A percentile compares a stretch with the other conserved stretches of the same genome.
Conservation (phyloP, 2,113 vertebrate genomes). For the Corydoras sp. region DNA sequence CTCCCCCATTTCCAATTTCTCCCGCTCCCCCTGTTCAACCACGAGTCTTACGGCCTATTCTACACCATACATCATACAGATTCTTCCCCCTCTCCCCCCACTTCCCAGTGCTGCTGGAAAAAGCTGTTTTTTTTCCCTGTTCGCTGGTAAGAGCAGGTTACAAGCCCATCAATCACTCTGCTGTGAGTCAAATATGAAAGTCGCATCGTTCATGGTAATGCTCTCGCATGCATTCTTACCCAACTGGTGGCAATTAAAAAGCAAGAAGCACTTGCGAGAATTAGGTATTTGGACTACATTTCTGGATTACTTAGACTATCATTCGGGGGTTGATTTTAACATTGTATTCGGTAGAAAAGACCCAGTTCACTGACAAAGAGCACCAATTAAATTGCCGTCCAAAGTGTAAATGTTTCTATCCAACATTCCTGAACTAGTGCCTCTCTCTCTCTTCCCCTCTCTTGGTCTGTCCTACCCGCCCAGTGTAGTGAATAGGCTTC, state of each 20-base stretch:
- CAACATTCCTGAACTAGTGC: conserved; percentile 57
- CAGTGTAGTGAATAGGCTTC: conserved; percentile 62
- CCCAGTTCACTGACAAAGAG: no score
- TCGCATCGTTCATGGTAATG: conserved; percentile 9
- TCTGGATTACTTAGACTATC: background rate
- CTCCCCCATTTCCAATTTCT: conserved; percentile 53
- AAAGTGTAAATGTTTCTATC: conserved; percentile 26
- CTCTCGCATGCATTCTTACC: background rate
- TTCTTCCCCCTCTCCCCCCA: conserved; percentile 37
- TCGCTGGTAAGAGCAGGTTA: conserved; percentile 11
- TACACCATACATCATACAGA: conserved; percentile 66
- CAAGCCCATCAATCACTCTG: conserved; percentile 6
- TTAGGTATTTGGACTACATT: background rate
- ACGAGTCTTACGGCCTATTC: conserved; percentile 50
- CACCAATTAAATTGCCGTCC: background rate
- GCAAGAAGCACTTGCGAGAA: no score
- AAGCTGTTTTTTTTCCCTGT: conserved; percentile 4
- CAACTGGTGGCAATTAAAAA: conserved; percentile 11
- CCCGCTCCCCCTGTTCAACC: conserved; percentile 53
- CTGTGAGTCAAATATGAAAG: conserved; percentile 24
- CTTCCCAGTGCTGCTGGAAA: background rate
- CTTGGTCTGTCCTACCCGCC: conserved; percentile 37
- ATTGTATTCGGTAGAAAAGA: no score
- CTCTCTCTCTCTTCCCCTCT: conserved; percentile 14
- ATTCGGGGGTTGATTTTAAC: no score